These are phyloP conservation scores for Nomada goodeniana DNA, from an alignment of 2,888 invertebrate genomes.

Conservation along the genomic window DNA sequence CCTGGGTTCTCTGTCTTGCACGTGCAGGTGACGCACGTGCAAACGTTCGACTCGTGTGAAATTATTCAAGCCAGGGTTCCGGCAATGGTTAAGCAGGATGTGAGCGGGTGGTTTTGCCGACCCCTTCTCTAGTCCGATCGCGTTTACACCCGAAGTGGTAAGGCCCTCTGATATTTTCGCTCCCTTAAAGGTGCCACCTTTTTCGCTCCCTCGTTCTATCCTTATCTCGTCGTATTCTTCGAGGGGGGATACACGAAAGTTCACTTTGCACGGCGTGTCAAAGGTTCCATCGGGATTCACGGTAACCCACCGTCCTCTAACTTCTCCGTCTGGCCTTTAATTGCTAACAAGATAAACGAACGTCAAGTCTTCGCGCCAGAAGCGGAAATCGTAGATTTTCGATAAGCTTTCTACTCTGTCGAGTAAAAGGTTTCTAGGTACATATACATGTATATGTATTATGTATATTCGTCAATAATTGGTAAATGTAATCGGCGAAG, in stretches of 20 bases:
- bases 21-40: constrained; percentile 58
- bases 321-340: constrained; percentile 65
- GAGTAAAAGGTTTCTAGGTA: too few species aligned
- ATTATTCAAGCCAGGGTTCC: constrained; percentile 73
- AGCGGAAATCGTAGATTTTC: constrained; percentile 39
- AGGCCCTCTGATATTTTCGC: constrained; percentile 53
- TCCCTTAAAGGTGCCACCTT: constrained; percentile 60
- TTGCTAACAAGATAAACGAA: constrained; percentile 74
- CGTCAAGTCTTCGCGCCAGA: constrained; percentile 19
- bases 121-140: constrained; percentile 52
- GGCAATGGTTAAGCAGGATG: constrained; percentile 75
- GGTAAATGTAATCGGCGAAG: too few species aligned
- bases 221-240: constrained; percentile 63
- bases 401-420: constrained; percentile 7
- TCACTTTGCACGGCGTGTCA: constrained; percentile 80
- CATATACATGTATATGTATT: too few species aligned
- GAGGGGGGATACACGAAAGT: constrained; percentile 78
- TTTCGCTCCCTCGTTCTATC: constrained; percentile 44
- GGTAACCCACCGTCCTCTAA: constrained; percentile 46
- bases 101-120: constrained; percentile 72
- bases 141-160: constrained; percentile 49
- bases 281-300: constrained; percentile 67
- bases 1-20: constrained; percentile 19
- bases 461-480: too few species aligned
- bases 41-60: constrained; percentile 68